Evolutionary conservation across 2,113 vertebrate genomes (phyloP).

Genomic region (Pelobates fuscus): DNA sequence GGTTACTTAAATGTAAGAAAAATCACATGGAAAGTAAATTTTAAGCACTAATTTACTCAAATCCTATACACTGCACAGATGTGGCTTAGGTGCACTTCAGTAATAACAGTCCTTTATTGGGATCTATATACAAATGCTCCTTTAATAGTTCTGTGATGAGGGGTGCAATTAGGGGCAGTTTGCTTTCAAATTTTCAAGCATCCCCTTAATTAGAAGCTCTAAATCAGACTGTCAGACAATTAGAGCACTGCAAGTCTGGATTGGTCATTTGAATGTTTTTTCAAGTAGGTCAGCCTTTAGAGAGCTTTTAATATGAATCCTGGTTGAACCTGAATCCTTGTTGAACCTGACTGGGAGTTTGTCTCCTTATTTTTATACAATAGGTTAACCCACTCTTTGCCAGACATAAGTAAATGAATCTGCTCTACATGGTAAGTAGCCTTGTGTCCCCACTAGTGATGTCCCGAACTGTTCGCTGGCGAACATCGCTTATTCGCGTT

Average conservation of each 20-base stretch:
- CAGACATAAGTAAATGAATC: too few relatives aligned
- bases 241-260: slow-evolving; percentile 4
- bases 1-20: too few relatives aligned
- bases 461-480: too few relatives aligned
- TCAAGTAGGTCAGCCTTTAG: slow-evolving; percentile 23
- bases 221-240: slow-evolving; percentile 40
- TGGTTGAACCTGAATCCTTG: slow-evolving; percentile 2
- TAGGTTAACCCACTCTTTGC: background rate
- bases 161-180: slow-evolving; percentile 28
- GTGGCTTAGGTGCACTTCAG: background rate
- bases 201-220: slow-evolving; percentile 38
- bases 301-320: slow-evolving; percentile 7
- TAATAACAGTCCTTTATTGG: background rate
- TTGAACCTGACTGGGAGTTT: too few relatives aligned
- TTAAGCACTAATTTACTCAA: background rate
- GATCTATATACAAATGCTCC: background rate
- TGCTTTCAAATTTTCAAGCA: slow-evolving; percentile 27
- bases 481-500: too few relatives aligned
- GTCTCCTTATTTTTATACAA: too few relatives aligned
- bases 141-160: slow-evolving; percentile 23
- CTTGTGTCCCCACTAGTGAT: too few relatives aligned
- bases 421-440: too few relatives aligned
- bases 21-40: too few relatives aligned
- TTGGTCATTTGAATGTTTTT: slow-evolving; percentile 19
- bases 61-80: background rate